Evolutionary conservation across 2,113 vertebrate species (phyloP), one percentile per base, ranked within the genome.

Genomic region (Falco punctatus): DNA sequence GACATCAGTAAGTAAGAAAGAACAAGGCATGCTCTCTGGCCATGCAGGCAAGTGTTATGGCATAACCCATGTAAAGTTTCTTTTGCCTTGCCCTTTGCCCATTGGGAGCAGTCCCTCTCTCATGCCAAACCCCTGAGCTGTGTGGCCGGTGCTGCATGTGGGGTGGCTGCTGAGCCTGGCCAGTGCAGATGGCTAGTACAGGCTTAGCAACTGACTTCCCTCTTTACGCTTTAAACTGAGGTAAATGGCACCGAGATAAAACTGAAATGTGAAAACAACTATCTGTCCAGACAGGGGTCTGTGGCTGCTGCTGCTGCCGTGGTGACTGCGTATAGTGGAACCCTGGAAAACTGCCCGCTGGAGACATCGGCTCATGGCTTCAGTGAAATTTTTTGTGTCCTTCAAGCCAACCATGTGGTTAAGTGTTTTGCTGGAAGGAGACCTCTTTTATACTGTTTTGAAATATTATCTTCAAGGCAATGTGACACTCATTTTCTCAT

Each of bases 321-420:
- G 15, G 11, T 80, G 72, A 17, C 11, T 71, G 30, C 1, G 4
- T 21, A 9, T 5, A 52, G 62, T 57, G 52, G 13, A 70, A 46
- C 24, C n/a, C n/a, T 49, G 23, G 58, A 80, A 62, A 84, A 30
- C n/a, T 83, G 20, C 33, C 16, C 48, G 17, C 23, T 72, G 67
- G 38, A 86, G 48, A 6, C 6, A 19, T 24, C 14, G 62, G 30
- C n/a, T 90, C n/a, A 14, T 13, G 38, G 23, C 11, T 73, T 81
- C 0, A 0, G 49, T 48, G 40, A 18, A 17, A 21, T 6, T 40
- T 8, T 33, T 11, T 1, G 0, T 40, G 44, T 81, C 49, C 69
- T 46, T 84, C 49, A 87, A 84, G 32, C 18, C 28, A 78, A 57
- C 30, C 26, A 51, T 27, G 28, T n/a, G 46, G 8, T 54, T 66